phyloP scores from a whole-genome alignment of 2,113 vertebrate species.

The Nothobranchius furzeri region DNA sequence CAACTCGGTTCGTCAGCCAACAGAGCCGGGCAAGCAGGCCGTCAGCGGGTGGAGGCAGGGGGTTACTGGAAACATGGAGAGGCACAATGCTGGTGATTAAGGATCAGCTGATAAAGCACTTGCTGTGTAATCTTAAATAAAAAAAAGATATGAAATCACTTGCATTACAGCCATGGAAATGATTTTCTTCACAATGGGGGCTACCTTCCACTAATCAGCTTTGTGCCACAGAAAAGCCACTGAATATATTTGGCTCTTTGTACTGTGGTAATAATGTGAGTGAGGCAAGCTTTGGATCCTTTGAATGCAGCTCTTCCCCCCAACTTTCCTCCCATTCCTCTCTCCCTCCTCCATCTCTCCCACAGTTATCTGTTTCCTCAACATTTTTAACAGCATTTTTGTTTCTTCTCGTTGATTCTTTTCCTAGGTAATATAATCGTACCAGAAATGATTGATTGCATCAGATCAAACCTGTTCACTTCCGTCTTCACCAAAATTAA shows the following conservation, averaged over 20 bases:
- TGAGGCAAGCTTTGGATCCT: slow-evolving; percentile 44
- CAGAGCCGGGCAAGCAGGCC: not conserved
- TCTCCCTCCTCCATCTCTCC: slow-evolving; percentile 3
- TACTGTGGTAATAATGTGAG: slow-evolving; percentile 63
- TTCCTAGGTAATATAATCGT: slow-evolving; percentile 46
- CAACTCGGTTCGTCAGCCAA: slow-evolving; percentile 46
- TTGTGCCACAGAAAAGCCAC: slow-evolving; percentile 69
- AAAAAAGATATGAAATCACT: slow-evolving; percentile 68
- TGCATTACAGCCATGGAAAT: slow-evolving; percentile 76
- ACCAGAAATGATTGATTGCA: slow-evolving; percentile 48
- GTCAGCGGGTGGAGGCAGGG: slow-evolving; percentile 1
- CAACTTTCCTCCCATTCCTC: not conserved
- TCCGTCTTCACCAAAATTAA: slow-evolving; percentile 38
- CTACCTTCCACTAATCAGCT: slow-evolving; percentile 80
- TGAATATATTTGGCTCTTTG: slow-evolving; percentile 76
- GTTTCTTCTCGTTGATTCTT: slow-evolving; percentile 34
- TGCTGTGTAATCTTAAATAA: slow-evolving; percentile 81
- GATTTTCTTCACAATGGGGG: slow-evolving; percentile 78
- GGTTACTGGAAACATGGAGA: slow-evolving; percentile 59
- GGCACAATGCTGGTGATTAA: slow-evolving; percentile 78
- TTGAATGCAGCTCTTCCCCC: slow-evolving; percentile 24
- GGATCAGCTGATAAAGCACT: slow-evolving; percentile 80
- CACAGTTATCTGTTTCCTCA: slow-evolving; percentile 41
- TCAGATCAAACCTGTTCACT: slow-evolving; percentile 59
- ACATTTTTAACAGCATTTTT: slow-evolving; percentile 18